Conservation (phyloP, 2,888 invertebrate species). For the Lingula anatina region DNA sequence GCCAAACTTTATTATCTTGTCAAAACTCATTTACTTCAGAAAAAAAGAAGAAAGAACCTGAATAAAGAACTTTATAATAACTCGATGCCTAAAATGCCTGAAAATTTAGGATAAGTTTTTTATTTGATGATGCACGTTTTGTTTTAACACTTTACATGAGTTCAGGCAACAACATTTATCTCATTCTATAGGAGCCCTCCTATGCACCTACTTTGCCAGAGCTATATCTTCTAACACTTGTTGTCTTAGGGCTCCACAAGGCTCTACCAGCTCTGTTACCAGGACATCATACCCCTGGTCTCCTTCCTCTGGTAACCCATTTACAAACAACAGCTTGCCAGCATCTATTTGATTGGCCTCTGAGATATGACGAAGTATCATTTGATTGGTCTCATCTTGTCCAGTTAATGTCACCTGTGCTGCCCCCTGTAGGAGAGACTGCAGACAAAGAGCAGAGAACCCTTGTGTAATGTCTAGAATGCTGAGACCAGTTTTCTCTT, state of each 20-base stretch:
- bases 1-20: too few species aligned
- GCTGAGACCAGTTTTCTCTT: conserved; percentile 1
- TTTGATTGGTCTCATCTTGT: conserved; percentile 13
- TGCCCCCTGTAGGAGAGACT: conserved; percentile 23
- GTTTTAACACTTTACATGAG: too few species aligned
- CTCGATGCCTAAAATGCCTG: too few species aligned
- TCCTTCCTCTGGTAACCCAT: conserved; percentile 9
- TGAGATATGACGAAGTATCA: conserved; percentile 15
- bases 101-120: too few species aligned
- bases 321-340: conserved; percentile 11
- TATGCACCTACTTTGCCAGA: conserved; percentile 23
- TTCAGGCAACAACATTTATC: too few species aligned
- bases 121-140: too few species aligned
- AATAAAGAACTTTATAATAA: too few species aligned
- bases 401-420: conserved; percentile 18
- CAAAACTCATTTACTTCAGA: too few species aligned
- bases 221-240: conserved; percentile 38
- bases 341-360: conserved; percentile 14
- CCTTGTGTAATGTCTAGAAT: conserved; percentile 23
- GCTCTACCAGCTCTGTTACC: conserved; percentile 25
- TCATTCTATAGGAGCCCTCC: not conserved
- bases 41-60: too few species aligned
- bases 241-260: conserved; percentile 30
- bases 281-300: conserved; percentile 18
- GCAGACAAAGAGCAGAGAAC: conserved; percentile 29